phyloP scores from a whole-genome alignment of 2,113 vertebrate species.

The Otus sunia region DNA sequence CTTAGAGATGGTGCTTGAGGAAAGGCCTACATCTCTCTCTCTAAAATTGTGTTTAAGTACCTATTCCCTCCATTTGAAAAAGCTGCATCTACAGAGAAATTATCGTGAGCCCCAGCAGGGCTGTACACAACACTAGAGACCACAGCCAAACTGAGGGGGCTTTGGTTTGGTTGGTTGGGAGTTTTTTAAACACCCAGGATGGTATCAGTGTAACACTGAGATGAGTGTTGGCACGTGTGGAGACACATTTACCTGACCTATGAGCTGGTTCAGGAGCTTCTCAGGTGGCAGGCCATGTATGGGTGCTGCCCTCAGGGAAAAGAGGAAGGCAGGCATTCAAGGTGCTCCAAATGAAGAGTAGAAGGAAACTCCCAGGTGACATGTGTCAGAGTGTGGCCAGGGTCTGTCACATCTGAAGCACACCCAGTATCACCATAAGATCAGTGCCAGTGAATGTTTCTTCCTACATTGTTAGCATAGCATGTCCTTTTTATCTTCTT shows the following conservation, averaged over 20 bases:
- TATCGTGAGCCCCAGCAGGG: not conserved
- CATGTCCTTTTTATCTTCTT: not conserved
- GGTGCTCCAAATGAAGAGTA: not conserved
- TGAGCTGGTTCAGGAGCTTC: not conserved
- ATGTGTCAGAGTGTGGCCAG: not conserved
- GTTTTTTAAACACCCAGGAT: not conserved
- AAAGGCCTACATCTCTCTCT: not conserved
- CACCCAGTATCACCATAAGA: not conserved
- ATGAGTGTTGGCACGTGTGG: not conserved
- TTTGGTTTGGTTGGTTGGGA: not conserved
- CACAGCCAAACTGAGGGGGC: not conserved
- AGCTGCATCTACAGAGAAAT: not conserved
- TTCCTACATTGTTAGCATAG: not conserved
- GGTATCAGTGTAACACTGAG: not conserved
- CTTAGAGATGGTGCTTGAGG: not conserved
- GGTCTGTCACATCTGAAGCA: not conserved
- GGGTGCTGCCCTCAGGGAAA: not conserved
- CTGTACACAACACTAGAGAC: not conserved
- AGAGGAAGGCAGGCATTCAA: not conserved
- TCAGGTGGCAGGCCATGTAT: not conserved
- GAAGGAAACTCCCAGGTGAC: not conserved
- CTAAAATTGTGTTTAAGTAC: not conserved
- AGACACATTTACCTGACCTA: not conserved
- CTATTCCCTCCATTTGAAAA: not conserved
- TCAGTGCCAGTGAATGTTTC: not conserved